phyloP scores from a whole-genome alignment of 2,888 invertebrate genomes.

The Eilema sororculum region DNA sequence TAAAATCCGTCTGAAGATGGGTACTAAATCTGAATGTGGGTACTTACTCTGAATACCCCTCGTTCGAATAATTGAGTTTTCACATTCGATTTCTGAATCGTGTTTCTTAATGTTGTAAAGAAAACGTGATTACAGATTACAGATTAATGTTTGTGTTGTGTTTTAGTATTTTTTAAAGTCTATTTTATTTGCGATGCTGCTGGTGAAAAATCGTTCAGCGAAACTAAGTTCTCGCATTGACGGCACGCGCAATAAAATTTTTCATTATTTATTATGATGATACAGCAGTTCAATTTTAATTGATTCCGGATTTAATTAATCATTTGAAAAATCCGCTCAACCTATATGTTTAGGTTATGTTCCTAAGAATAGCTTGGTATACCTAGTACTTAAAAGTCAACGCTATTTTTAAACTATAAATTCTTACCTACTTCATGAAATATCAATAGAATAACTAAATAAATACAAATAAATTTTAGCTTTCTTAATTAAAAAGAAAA shows the following conservation, averaged over 20 bases:
- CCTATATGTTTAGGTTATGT: no score
- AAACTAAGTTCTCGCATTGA: not conserved
- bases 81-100: conserved; percentile 33
- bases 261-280: no score
- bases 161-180: not conserved
- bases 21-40: conserved; percentile 48
- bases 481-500: not conserved
- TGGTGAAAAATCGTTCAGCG: not conserved
- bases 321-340: no score
- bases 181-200: not conserved
- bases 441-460: no score
- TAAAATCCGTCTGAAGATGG: conserved; percentile 48
- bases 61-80: conserved; percentile 39
- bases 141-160: conserved; percentile 3
- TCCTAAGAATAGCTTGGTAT: no score
- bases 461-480: no score
- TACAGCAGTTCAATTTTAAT: no score
- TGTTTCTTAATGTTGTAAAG: conserved; percentile 22
- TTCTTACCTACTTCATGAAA: no score
- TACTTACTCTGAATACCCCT: conserved; percentile 40
- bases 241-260: not conserved
- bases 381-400: no score
- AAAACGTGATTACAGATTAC: conserved; percentile 12
- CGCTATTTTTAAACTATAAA: no score
- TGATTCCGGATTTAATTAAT: no score